These are phyloP conservation scores for Drosophila jambulina DNA, from an alignment of 1,140 invertebrate genomes.

Conservation along the genomic window DNA sequence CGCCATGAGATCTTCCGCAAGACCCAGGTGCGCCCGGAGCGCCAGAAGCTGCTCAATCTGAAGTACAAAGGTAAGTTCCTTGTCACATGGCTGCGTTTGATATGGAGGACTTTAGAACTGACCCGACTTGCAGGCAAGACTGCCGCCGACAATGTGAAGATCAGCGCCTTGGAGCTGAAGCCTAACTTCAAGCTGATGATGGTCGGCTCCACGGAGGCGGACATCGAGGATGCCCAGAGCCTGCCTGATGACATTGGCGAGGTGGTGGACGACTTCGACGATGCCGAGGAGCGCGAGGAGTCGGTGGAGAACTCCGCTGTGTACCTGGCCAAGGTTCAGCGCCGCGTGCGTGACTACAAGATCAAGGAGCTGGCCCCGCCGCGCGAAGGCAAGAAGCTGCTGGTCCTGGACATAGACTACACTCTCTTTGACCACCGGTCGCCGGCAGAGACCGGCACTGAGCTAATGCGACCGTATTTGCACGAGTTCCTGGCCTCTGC, in stretches of 20 bases:
- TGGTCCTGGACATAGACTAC: constrained; percentile 99
- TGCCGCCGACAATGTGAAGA: constrained; percentile 90
- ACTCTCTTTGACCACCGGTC: constrained; percentile 98
- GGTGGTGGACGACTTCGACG: constrained; percentile 94
- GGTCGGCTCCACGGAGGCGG: constrained; percentile 97
- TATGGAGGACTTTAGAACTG: background rate
- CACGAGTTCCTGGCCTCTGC: constrained; percentile 97
- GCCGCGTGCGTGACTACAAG: constrained; percentile 93
- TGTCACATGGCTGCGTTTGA: too few species aligned
- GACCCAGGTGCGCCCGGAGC: constrained; percentile 88
- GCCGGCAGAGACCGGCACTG: constrained; percentile 93
- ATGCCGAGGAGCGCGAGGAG: constrained; percentile 95
- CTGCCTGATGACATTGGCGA: constrained; percentile 93
- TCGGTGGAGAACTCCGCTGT: constrained; percentile 85
- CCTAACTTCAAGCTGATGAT: constrained; percentile 98
- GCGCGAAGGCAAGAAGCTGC: constrained; percentile 93
- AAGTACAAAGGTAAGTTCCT: constrained; percentile 92
- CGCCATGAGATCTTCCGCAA: constrained; percentile 87
- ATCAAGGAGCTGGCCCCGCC: constrained; percentile 93
- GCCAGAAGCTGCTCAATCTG: constrained; percentile 97
- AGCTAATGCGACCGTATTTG: constrained; percentile 97
- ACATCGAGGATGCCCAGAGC: constrained; percentile 92
- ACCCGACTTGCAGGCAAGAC: constrained; percentile 89
- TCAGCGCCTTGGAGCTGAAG: constrained; percentile 91
- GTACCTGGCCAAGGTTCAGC: constrained; percentile 92